Base-by-base conservation (phyloP, 2,888 invertebrate species). In the Embidobia sp. region DNA sequence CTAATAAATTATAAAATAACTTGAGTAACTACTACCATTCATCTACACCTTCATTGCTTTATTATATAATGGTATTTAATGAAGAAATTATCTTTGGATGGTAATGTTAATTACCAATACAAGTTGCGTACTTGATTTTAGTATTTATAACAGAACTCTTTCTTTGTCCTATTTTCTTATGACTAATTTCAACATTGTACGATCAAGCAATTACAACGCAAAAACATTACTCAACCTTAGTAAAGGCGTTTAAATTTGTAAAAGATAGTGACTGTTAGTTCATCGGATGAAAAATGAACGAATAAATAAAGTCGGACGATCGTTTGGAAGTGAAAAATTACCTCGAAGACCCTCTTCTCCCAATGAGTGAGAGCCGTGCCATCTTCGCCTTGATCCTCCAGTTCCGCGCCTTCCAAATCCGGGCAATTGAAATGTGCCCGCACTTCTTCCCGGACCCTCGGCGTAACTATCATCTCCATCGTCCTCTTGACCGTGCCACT, bases 341-440 rank as follows among this genome's bases (percentile, higher is more conserved):
- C 98, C 93, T 99, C 99, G 88, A 99, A 97, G 1, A 99, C 94
- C 59, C 99, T 91, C 87, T 99, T 99, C 90, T 99, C 99, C 99
- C 99, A 99, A 87, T 99, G 99, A 0, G 99, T 99, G 40, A 98
- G 91, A 0, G 96, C 95, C 0, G 99, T 99, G 0, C 99, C 99
- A 81, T 98, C 97, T 10, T 97, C 97, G 0, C 99, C 99, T 90
- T 99, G 99, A 90, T 99, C 98, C 90, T 99, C 99, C 37, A 99
- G 89, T 88, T 99, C 99, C 0, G 98, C 99, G 0, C 99, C 99
- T 90, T 98, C 98, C 26, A 99, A 90, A 31, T 92, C 90, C 0
- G 93, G 91, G 86, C 98, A 98, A 88, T 95, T 94, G 90, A 98
- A 98, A 89, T 98, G 97, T 3, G 92, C 91, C 8, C 96, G 92